These are phyloP conservation scores for Grammomys surdaster DNA, from an alignment of 2,113 vertebrate species.

Conservation along the genomic window DNA sequence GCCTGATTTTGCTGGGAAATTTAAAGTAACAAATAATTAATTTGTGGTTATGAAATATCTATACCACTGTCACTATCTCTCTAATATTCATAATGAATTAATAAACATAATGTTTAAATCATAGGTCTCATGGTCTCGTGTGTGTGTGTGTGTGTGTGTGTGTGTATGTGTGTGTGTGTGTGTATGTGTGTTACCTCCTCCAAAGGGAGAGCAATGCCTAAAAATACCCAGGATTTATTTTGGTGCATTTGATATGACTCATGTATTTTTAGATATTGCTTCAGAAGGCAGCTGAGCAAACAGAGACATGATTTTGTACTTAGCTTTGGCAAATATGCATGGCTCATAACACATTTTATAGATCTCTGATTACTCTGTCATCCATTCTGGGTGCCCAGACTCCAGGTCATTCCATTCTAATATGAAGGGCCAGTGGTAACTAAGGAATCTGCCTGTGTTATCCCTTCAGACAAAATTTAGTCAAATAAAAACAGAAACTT, in stretches of 20 bases:
- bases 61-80: neutral
- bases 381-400: neutral
- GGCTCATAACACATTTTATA: constrained; percentile 11
- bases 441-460: neutral
- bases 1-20: constrained; percentile 71
- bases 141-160: neutral
- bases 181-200: constrained; percentile 2
- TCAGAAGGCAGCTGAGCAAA: constrained; percentile 72
- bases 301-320: neutral
- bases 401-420: neutral
- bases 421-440: neutral
- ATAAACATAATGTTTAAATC: constrained; percentile 45
- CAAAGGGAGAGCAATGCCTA: neutral
- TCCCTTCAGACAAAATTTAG: neutral
- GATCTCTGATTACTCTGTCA: neutral
- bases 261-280: constrained; percentile 76
- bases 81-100: neutral
- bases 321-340: constrained; percentile 38
- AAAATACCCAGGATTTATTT: constrained; percentile 68
- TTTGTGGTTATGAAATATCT: constrained; percentile 4
- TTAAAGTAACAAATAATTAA: constrained; percentile 44
- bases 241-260: constrained; percentile 64
- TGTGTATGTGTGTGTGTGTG: neutral
- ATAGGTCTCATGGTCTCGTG: neutral
- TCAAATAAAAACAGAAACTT: neutral